Evolutionary conservation across 2,113 vertebrate species (phyloP).

Genomic region (Baryphthengus martii): DNA sequence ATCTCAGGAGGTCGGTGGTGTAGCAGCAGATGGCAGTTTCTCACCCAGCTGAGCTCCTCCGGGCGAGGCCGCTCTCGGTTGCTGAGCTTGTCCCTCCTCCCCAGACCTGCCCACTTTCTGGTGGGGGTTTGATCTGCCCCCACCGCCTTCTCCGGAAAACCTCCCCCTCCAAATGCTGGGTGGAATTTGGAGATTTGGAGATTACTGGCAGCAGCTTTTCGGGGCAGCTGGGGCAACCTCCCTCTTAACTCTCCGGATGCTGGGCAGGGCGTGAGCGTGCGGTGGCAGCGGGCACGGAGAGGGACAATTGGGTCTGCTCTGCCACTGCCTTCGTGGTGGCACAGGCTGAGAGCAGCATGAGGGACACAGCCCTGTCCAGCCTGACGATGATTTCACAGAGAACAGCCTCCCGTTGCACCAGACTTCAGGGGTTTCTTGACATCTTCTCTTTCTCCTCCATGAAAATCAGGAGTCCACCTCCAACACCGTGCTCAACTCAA

Average conservation of each 20-base stretch:
- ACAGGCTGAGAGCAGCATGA: neutral
- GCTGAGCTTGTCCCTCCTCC: neutral
- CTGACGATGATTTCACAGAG: neutral
- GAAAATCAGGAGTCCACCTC: neutral
- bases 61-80: neutral
- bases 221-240: neutral
- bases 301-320: neutral
- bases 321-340: neutral
- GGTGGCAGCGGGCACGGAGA: neutral
- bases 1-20: neutral
- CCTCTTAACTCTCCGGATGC: neutral
- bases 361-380: neutral
- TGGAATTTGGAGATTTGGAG: slow-evolving; percentile 51
- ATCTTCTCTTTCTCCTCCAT: neutral
- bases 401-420: neutral
- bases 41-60: neutral
- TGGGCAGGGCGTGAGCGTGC: neutral
- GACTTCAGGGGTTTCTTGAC: neutral
- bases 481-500: neutral
- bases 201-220: neutral
- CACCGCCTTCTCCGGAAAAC: neutral
- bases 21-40: neutral
- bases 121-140: neutral
- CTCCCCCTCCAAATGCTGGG: neutral
- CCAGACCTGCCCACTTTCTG: neutral